phyloP scores from a whole-genome alignment of 2,797 vertebrate genomes.

The Poeciliopsis gracilis region DNA sequence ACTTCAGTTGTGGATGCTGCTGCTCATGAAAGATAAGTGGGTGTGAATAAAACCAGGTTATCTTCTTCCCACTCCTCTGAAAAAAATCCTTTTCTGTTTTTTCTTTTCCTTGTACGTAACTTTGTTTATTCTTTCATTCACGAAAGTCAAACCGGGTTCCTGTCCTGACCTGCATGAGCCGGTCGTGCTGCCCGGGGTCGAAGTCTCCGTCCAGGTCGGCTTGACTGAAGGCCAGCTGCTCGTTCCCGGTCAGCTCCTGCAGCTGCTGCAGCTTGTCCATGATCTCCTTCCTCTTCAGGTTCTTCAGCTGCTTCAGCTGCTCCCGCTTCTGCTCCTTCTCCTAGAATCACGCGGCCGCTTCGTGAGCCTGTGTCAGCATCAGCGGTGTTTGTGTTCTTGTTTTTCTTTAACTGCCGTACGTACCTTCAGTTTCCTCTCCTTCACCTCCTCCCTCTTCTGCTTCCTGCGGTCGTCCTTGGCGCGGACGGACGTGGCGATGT shows the following conservation, averaged over 20 bases:
- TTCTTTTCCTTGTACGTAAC: too few relatives aligned
- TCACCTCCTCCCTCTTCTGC: conserved; percentile 84
- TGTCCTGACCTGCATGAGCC: conserved; percentile 86
- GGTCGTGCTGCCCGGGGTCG: conserved; percentile 84
- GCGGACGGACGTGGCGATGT: conserved; percentile 87
- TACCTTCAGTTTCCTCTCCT: conserved; percentile 87
- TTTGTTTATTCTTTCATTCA: too few relatives aligned
- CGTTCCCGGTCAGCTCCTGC: conserved; percentile 85
- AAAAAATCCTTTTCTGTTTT: too few relatives aligned
- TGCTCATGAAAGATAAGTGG: too few relatives aligned
- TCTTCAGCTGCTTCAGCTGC: conserved; percentile 93
- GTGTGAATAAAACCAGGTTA: too few relatives aligned
- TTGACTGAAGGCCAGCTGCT: conserved; percentile 80
- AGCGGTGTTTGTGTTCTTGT: too few relatives aligned
- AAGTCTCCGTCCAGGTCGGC: conserved; percentile 87
- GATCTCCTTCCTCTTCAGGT: conserved; percentile 89
- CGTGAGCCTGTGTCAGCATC: neutral
- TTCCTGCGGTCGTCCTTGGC: conserved; percentile 88
- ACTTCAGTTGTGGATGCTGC: too few relatives aligned
- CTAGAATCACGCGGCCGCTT: conserved; percentile 57
- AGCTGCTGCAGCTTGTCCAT: conserved; percentile 85
- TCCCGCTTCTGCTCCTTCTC: conserved; percentile 88
- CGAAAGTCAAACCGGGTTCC: neutral
- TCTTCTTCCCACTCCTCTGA: too few relatives aligned
- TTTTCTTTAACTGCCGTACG: neutral